Conservation (phyloP, 2,888 invertebrate genomes). For the Ommatoiulus sabulosus region DNA sequence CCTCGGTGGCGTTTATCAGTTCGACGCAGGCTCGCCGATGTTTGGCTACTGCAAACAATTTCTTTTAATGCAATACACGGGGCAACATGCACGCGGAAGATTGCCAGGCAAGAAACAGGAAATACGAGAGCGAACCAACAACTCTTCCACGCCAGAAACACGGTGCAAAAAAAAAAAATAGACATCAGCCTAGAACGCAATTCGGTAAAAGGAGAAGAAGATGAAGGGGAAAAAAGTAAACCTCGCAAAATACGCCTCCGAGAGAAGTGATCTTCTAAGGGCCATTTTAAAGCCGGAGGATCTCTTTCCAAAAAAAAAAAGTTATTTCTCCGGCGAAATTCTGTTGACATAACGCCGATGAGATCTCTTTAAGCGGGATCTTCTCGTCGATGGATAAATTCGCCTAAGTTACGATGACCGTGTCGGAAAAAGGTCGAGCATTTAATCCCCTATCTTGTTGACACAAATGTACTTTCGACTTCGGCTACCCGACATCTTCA, state of each 20-base stretch:
- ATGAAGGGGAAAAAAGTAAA: not conserved
- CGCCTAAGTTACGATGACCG: constrained; percentile 25
- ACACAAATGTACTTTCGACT: constrained; percentile 9
- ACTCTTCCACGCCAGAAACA: not conserved
- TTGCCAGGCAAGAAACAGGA: constrained; percentile 14
- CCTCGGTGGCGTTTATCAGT: not conserved
- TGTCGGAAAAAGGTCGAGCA: not conserved
- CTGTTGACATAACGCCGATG: constrained; percentile 10
- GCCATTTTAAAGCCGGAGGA: constrained; percentile 20
- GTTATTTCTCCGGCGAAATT: constrained; percentile 14
- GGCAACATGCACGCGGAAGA: not conserved
- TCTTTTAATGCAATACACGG: constrained; percentile 19
- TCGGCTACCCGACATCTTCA: not conserved
- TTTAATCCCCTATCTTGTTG: constrained; percentile 36
- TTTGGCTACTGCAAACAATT: constrained; percentile 40
- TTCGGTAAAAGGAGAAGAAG: not conserved
- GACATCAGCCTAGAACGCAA: not conserved
- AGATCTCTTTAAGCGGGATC: not conserved
- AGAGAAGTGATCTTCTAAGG: not conserved
- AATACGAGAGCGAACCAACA: constrained; percentile 22
- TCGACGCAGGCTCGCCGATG: not conserved
- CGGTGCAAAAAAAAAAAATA: not conserved
- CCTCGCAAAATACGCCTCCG: not conserved
- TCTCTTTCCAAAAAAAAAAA: not conserved
- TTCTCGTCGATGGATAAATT: not conserved